Evolutionary conservation across 92 coral and sea anemone genomes (phyloP), one percentile per base, ranked within the genome.

Genomic region (Zoanthus sansibaricus): DNA sequence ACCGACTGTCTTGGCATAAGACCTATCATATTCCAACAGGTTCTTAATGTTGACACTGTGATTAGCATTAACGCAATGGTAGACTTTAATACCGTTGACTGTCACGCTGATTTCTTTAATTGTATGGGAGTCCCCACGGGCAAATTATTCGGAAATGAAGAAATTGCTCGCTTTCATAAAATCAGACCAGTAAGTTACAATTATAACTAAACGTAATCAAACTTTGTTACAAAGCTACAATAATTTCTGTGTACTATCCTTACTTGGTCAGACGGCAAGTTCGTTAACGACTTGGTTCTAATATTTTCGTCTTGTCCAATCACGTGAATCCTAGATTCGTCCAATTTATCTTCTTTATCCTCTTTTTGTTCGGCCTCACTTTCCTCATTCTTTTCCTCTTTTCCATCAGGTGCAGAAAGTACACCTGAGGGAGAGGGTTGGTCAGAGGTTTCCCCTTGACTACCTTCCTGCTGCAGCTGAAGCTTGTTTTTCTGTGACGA

Each of bases 281-380:
- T 74, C 58, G 84, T 91, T 44, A 94, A 52, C 17, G 92, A 86
- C 78, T 91, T 87, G 64, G 99, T 96, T 77, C 94, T 86, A 68
- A 96, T 82, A 56, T 95, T 96, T 72, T 96, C 99, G 79, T 96
- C 99, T 71, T 96, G 96, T 55, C 98, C 98, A 18, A 96, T 88
- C 72, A 95, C 98, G 32, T 94, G 95, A 98, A 96, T 93, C 82
- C 93, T 94, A 14, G 96, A 87, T 31, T 88, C 85, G n/a, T 82
- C 93, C 33, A 89, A 89, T 52, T 90, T 82, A 7, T 14, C 86
- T 49, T 20, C 86, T 49, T 20, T 20, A 18, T 83, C 62, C 48
- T 77, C 82, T 3, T 49, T 66, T 42, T 82, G 90, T 30, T 92
- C 90, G 30, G n/a, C 78, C 68, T 75, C 84, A 62, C 73, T 55